Conservation (phyloP, 2,113 vertebrate genomes). For the Muscicapa adusta region DNA sequence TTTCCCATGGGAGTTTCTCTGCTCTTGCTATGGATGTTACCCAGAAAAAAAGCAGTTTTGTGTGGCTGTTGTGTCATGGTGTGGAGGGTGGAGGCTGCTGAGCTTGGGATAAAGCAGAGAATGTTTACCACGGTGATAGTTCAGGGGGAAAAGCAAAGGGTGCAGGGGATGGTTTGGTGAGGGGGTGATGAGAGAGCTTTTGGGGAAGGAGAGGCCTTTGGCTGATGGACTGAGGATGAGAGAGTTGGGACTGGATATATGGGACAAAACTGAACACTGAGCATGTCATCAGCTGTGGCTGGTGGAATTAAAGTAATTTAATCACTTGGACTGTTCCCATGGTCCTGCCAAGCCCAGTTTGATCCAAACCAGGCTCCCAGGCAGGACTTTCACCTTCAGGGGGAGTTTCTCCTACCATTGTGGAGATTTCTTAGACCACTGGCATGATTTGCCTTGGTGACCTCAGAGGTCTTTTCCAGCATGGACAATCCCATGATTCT, state of each 20-base stretch:
- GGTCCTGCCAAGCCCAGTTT: not conserved
- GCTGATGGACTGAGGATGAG: not conserved
- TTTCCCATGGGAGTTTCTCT: fast-evolving
- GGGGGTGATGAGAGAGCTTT: not conserved
- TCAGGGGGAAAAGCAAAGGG: not conserved
- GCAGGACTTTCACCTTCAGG: fast-evolving
- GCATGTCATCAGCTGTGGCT: not conserved
- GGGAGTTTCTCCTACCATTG: not conserved
- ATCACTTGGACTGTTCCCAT: not conserved
- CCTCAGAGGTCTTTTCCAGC: not conserved
- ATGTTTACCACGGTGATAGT: fast-evolving
- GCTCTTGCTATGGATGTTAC: fast-evolving
- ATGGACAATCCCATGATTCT: fast-evolving
- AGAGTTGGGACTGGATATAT: not conserved
- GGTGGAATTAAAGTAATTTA: not conserved
- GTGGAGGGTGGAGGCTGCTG: not conserved
- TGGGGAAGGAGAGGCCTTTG: not conserved
- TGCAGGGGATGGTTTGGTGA: not conserved
- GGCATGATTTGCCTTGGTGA: not conserved
- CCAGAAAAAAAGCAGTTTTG: not conserved
- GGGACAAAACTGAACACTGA: not conserved
- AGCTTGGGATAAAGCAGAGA: not conserved
- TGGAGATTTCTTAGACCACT: not conserved
- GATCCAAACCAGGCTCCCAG: not conserved
- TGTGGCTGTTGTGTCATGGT: fast-evolving